Conservation (phyloP, 1,140 invertebrate genomes). For the Epicauta chinensis region DNA sequence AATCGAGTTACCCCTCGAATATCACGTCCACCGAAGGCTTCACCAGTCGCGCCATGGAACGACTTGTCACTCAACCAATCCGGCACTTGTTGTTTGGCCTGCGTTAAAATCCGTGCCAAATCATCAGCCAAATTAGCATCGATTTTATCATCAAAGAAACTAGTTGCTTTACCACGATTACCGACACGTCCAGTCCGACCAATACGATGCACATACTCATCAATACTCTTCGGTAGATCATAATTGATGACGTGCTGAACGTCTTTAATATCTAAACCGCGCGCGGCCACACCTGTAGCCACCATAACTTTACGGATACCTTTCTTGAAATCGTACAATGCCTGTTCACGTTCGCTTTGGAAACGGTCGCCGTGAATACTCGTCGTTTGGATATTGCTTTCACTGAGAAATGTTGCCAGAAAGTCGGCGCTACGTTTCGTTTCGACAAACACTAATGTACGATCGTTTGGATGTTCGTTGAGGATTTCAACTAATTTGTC, state of each 20-base stretch:
- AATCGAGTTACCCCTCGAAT: constrained; percentile 38
- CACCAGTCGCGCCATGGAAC: constrained; percentile 37
- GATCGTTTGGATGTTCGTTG: constrained; percentile 45
- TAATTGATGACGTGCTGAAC: constrained; percentile 83
- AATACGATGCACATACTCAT: constrained; percentile 94
- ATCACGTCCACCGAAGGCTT: constrained; percentile 50
- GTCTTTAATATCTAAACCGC: constrained; percentile 60
- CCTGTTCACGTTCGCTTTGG: constrained; percentile 84
- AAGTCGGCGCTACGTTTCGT: constrained; percentile 87
- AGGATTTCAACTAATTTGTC: constrained; percentile 65
- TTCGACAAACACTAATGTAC: constrained; percentile 85
- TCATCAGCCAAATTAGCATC: constrained; percentile 57
- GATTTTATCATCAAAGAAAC: constrained; percentile 66
- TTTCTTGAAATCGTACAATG: constrained; percentile 73
- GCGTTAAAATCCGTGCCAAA: constrained; percentile 65
- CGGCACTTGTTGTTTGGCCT: constrained; percentile 57
- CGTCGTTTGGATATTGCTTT: constrained; percentile 63
- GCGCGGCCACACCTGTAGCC: constrained; percentile 88
- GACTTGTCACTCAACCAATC: constrained; percentile 50
- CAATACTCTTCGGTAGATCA: constrained; percentile 80
- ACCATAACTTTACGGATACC: constrained; percentile 74
- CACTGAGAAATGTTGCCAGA: constrained; percentile 55
- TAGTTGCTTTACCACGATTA: constrained; percentile 82
- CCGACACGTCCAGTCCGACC: constrained; percentile 92
- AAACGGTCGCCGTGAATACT: constrained; percentile 91